These are phyloP conservation scores for Andrena hattorfiana DNA, from an alignment of 2,888 invertebrate genomes.

Conservation along the genomic window DNA sequence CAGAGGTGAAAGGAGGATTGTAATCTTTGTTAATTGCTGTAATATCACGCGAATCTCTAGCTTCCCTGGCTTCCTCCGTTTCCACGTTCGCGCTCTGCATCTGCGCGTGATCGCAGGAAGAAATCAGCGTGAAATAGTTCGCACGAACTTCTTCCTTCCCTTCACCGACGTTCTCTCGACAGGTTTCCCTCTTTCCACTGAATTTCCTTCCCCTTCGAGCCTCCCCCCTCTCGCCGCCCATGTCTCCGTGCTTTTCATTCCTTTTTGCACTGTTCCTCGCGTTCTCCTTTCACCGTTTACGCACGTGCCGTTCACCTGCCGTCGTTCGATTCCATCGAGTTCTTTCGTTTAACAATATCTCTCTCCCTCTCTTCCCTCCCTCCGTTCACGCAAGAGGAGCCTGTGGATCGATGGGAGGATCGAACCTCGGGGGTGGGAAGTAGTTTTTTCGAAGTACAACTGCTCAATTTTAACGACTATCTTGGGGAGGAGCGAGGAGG, in stretches of 20 bases:
- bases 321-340: conserved; percentile 55
- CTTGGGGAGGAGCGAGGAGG: no score
- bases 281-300: conserved; percentile 69
- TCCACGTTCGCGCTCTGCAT: not conserved
- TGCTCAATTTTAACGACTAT: no score
- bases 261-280: conserved; percentile 52
- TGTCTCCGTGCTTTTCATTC: conserved; percentile 35
- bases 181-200: conserved; percentile 18
- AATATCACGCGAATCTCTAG: conserved; percentile 2
- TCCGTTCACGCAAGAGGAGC: no score
- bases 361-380: conserved; percentile 22
- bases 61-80: not conserved
- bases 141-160: not conserved
- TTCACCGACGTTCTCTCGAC: not conserved
- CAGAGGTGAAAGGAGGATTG: no score
- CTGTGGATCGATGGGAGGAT: no score
- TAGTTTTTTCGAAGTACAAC: no score
- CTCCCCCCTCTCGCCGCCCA: conserved; percentile 1
- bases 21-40: no score
- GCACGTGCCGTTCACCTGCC: conserved; percentile 68
- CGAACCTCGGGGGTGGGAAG: no score
- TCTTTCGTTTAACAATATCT: conserved; percentile 52
- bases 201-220: conserved; percentile 22
- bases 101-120: not conserved
- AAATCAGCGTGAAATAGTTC: conserved; percentile 22